Evolutionary conservation across 2,113 vertebrate species (phyloP), one percentile per base, ranked within the genome.

Genomic region (Gymnobelideus leadbeateri): DNA sequence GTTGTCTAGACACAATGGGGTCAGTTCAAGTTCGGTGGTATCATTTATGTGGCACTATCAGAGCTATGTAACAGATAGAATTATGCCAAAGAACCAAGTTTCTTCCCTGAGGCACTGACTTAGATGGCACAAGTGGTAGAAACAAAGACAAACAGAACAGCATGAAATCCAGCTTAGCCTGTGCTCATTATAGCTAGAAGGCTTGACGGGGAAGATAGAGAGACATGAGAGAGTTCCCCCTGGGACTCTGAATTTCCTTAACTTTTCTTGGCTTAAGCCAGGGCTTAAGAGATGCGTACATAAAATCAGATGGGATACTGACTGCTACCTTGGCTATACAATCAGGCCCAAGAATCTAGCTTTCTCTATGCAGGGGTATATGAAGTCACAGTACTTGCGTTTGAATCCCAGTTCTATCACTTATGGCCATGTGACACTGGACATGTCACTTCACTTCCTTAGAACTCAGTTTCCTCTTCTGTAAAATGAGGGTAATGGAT

Each of bases 111-210:
- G 53, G 2, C 21, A 0, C 51, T 0, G 37, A 26, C 28, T 47
- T 51, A 57, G 21, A 68, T 68, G 28, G 28, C 10, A 68, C 57
- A 68, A 68, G 57, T 68, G 57, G 28, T 37, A 61, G n/a, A 84
- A 9, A 12, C 8, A 28, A 68, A 2, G 3, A 37, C 51, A 77
- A 89, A 43, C 6, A 0, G 28, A 91, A 51, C 0, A 51, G 51
- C 94, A 89, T 14, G 84, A 94, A 96, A 51, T 51, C n/a, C 47
- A 95, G 90, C n/a, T 94, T 92, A 12, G 37, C 6, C 23, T 92
- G 19, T 23, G 8, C 26, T 98, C 51, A 37, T 89, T 92, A 96
- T 94, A 95, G 2, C 53, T 84, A 90, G 55, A 95, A 94, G 24
- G 89, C 26, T 92, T 55, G 53, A 51, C 53, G 23, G 31, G 84